Percentiles rank a stretch among this genome's conserved stretches.
phyloP scores from a whole-genome alignment of 2,113 vertebrate species.

The human region GRCh38 chr18:1587501-1588000 shows the following conservation, averaged over 20 bases:
- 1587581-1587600: neutral
- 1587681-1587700: neutral
- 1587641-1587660: neutral
- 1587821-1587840: neutral
- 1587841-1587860: neutral
- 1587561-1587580: neutral
- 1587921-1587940: neutral
- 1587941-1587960: neutral
- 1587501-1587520: constrained; percentile 20
- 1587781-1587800: neutral
- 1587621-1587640: neutral
- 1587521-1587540: neutral
- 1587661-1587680: neutral
- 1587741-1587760: neutral
- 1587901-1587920: neutral
- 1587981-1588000: neutral
- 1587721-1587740: neutral
- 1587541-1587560: neutral
- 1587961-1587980: neutral
- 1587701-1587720: neutral
- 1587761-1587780: neutral
- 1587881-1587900: neutral
- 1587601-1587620: neutral
- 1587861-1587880: neutral
- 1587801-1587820: neutral